Evolutionary conservation across 1,140 invertebrate genomes (phyloP), one percentile per base, ranked within the genome.

Genomic region (Bombus difficillimus): DNA sequence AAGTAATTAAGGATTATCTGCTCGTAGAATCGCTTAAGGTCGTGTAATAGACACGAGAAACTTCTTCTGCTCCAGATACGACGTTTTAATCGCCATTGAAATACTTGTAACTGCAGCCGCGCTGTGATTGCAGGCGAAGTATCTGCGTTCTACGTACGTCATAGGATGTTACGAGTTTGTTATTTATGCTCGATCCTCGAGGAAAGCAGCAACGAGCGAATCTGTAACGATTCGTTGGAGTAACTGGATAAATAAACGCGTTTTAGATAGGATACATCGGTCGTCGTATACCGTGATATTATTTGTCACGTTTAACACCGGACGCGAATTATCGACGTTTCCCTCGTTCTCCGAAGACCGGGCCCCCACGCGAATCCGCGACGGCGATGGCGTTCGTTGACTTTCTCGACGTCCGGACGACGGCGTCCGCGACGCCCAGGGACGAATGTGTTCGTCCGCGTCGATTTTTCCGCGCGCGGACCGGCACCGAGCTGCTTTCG

Each of bases 401-500:
- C 86, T 88, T 88, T 88, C 81, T 84, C 81, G 69, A 53, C 39
- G 47, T 53, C 18, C 47, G 47, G 66, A 69, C 34, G 34, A 28
- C 15, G 81, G 5, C 1, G 47, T 53, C 57, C 85, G 72, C 71
- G 74, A 77, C 74, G 74, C 6, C 72, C 34, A 69, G 78, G 80
- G 73, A 64, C 69, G 41, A 25, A 5, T 59, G 37, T 12, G 37
- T 81, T 79, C 64, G 34, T 28, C 37, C 37, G 37, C 68, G 68
- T 69, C 6, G 69, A 72, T 72, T 41, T 72, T 72, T 72, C 69
- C 69, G 39, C 39, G 39, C 28, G 39, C 69, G 39, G 68, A 72
- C 25, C 69, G 39, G 28, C 69, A 43, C 37, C 69, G 69, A 72
- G 37, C 28, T 1, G 12, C 28, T 72, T 72, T 72, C 69, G 69